Percentiles rank a stretch among this genome's conserved stretches.
phyloP scores from a whole-genome alignment of 2,888 invertebrate species.

The Dynastes grantii region DNA sequence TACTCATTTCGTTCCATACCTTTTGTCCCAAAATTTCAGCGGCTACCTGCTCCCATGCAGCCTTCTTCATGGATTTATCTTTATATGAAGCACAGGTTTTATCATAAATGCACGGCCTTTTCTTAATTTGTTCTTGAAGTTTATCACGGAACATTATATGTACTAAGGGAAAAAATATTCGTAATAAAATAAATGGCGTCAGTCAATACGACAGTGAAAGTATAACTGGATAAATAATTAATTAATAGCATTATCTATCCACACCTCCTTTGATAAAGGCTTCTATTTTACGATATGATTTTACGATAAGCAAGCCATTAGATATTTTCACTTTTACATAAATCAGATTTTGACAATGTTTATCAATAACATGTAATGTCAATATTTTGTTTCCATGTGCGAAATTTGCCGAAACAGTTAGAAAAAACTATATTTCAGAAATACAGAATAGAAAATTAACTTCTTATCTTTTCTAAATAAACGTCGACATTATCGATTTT shows the following conservation, averaged over 20 bases:
- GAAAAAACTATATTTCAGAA: no score
- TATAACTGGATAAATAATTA: neutral
- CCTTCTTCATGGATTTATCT: neutral
- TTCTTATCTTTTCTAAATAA: no score
- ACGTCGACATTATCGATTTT: no score
- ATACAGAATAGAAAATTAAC: no score
- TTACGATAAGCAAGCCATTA: neutral
- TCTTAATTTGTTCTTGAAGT: slow-evolving; percentile 5
- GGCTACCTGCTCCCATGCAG: slow-evolving; percentile 24
- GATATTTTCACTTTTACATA: neutral
- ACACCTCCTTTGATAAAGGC: neutral
- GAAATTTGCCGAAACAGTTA: no score
- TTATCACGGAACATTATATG: neutral
- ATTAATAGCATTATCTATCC: neutral
- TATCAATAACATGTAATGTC: no score
- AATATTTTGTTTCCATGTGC: no score
- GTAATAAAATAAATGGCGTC: neutral
- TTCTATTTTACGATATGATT: neutral
- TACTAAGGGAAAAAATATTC: neutral
- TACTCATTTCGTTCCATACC: slow-evolving; percentile 3
- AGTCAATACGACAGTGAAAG: no score
- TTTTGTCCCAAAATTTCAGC: neutral
- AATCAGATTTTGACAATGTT: neutral
- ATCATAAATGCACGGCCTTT: slow-evolving; percentile 14
- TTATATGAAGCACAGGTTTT: neutral